These are phyloP conservation scores for Aleiodes alternator DNA, from an alignment of 2,888 invertebrate genomes.

Conservation along the genomic window DNA sequence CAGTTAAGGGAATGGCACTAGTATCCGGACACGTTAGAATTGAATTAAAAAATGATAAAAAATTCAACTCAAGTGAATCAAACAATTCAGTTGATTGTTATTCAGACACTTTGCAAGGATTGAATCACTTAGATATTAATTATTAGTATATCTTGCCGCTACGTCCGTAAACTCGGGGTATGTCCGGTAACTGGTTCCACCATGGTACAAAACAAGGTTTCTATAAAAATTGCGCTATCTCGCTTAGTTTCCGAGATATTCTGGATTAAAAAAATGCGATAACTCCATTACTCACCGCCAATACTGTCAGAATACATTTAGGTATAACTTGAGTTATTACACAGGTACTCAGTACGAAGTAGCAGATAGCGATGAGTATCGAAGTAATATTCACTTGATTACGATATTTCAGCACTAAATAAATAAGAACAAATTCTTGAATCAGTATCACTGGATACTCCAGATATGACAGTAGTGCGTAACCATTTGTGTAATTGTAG, in stretches of 20 bases:
- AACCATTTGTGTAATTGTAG: constrained; percentile 86
- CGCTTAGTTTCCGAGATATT: too few species aligned
- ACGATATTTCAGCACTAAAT: constrained; percentile 83
- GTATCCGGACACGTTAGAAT: too few species aligned
- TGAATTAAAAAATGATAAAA: too few species aligned
- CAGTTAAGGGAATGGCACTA: too few species aligned
- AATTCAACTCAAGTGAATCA: too few species aligned
- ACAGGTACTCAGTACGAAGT: constrained; percentile 69
- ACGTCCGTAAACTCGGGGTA: too few species aligned
- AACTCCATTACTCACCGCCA: constrained; percentile 79
- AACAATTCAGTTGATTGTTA: too few species aligned
- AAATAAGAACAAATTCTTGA: constrained; percentile 86
- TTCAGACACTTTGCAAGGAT: too few species aligned
- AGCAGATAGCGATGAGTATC: constrained; percentile 68
- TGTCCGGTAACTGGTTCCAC: too few species aligned
- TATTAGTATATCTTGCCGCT: too few species aligned
- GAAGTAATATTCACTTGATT: constrained; percentile 76
- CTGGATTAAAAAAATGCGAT: not conserved
- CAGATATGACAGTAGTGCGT: constrained; percentile 86
- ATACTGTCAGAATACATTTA: constrained; percentile 77
- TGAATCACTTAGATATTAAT: too few species aligned
- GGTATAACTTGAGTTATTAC: constrained; percentile 76
- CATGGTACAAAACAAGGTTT: too few species aligned
- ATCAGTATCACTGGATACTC: constrained; percentile 89
- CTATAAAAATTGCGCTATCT: not conserved